Base-by-base conservation (phyloP, 2,888 invertebrate genomes). In the Pyrochroa serraticornis region DNA sequence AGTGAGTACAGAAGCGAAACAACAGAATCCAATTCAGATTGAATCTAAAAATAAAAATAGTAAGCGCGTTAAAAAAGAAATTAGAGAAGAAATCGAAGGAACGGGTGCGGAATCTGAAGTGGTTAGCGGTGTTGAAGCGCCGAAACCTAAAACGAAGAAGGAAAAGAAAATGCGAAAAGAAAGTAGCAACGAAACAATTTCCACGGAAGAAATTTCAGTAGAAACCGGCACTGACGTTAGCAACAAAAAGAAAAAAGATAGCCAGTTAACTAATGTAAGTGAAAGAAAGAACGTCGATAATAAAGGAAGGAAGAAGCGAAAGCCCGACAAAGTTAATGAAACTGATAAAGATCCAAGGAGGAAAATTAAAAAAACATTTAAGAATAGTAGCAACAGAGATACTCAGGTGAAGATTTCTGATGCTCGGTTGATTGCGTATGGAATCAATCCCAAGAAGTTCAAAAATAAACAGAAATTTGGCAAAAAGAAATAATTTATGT, bases 361-460 rank as follows among this genome's bases (percentile, higher is more conserved):
- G 74, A 59, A 68, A 72, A 58, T 74, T 75, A 45, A 73, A 70
- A 49, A 73, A 72, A 43, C 65, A 67, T 49, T 65, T 64, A 12
- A 70, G 64, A 32, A 70, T 1, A 5, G 22, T 22, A 5, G 22
- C 5, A 22, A 22, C 69, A 41, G 74, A 39, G 12, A 33, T 12
- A 10, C 47, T 14, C 62, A 68, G 36, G 46, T 72, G 47, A 74
- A 66, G 7, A 75, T 91, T 22, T 87, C 92, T 1, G 92, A 94
- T 77, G 90, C 91, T 64, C 85, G 97, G 64, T 82, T 98, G 6
- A 86, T 89, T 72, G 95, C 95, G 0, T 98, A 93, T 76, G 97
- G 96, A 49, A 85, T 96, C 35, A 95, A 95, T 82, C 95, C 95
- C 0, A 93, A 91, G 72, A 94, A 93, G 75, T 93, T 90, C 71